Percentiles rank a stretch among this genome's conserved stretches.
phyloP scores from a whole-genome alignment of 2,888 invertebrate species.

The Girardia tigrina region DNA sequence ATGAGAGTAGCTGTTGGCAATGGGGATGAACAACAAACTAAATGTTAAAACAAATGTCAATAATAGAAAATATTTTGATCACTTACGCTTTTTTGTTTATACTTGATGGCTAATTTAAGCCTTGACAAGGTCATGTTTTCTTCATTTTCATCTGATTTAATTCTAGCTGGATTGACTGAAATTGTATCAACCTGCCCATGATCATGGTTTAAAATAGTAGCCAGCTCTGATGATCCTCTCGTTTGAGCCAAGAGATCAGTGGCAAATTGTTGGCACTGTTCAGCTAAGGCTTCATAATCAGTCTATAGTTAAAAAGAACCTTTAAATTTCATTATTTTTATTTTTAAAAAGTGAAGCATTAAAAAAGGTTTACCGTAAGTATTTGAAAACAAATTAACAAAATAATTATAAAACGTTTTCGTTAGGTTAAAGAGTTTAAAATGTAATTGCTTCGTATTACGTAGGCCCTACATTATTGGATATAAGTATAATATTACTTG shows the following conservation, averaged over 20 bases:
- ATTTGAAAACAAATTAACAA: no score
- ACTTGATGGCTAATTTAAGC: conserved; percentile 84
- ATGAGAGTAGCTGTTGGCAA: conserved; percentile 81
- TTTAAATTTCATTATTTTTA: background rate
- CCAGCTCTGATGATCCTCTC: conserved; percentile 81
- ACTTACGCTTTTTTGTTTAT: conserved; percentile 83
- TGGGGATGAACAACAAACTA: conserved; percentile 92
- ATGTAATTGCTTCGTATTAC: no score
- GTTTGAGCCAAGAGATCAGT: conserved; percentile 89
- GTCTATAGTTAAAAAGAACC: background rate
- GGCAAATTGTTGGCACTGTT: conserved; percentile 70
- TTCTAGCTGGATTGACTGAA: background rate
- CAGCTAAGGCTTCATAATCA: conserved; percentile 30
- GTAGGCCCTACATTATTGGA: no score
- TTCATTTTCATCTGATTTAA: background rate
- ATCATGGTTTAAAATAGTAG: conserved; percentile 79
- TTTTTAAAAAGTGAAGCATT: background rate
- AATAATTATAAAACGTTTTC: no score
- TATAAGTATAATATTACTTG: no score
- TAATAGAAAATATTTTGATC: conserved; percentile 18
- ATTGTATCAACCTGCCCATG: background rate
- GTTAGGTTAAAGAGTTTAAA: no score
- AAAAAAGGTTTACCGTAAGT: no score
- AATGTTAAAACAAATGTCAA: background rate
- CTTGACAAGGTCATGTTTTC: conserved; percentile 53